Percentiles rank a stretch among this genome's conserved stretches.
These are phyloP conservation scores for Pseudois nayaur DNA, from an alignment of 2,113 vertebrate species.

Conservation along the genomic window DNA sequence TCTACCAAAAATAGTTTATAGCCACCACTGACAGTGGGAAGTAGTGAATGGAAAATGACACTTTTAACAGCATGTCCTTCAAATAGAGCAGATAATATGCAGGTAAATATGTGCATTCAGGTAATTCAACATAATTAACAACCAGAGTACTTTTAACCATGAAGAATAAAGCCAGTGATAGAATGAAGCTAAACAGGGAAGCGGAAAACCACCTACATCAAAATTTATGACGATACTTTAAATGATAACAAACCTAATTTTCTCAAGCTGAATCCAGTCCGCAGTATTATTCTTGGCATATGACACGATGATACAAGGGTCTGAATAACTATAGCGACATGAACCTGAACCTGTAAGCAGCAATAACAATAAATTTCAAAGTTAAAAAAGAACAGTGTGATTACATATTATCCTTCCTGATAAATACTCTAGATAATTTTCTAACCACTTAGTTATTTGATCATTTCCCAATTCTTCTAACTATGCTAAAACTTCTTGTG, in stretches of 20 bases:
- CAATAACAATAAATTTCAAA: conserved; percentile 67
- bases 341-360: conserved; percentile 91
- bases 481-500: conserved; percentile 75
- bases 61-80: neutral
- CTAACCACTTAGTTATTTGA: conserved; percentile 48
- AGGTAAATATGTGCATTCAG: neutral
- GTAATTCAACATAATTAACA: conserved; percentile 6
- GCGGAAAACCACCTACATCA: neutral
- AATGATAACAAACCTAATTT: conserved; percentile 89
- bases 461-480: conserved; percentile 65
- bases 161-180: conserved; percentile 1
- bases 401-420: conserved; percentile 60
- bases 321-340: conserved; percentile 95
- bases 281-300: conserved; percentile 90
- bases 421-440: neutral
- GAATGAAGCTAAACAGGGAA: neutral
- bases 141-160: conserved; percentile 32
- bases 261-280: conserved; percentile 94
- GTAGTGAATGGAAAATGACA: neutral
- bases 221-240: conserved; percentile 50
- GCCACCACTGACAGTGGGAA: neutral
- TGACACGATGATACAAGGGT: conserved; percentile 92
- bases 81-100: neutral
- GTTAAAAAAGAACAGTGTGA: conserved; percentile 63
- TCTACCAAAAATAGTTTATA: neutral